A percentile compares a stretch with the other conserved stretches of the same genome.
phyloP scores from a whole-genome alignment of 64 coral and sea anemone genomes.

The Acropora tenuis region DNA sequence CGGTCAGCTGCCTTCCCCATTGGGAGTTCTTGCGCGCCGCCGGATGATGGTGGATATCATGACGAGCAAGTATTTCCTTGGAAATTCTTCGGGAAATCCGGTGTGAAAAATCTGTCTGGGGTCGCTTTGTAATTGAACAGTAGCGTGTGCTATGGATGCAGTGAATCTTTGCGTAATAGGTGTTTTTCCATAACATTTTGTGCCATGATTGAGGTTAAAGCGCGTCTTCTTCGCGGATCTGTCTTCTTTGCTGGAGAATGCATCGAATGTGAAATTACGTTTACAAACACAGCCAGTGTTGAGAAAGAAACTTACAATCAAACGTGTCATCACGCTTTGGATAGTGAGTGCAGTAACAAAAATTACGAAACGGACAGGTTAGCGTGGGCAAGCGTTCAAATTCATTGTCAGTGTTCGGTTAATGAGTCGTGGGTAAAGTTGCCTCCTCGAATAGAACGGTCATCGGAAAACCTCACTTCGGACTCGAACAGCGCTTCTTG shows the following conservation, averaged over 20 bases:
- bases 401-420: slow-evolving; percentile 97
- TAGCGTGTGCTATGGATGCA: slow-evolving; percentile 9
- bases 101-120: background rate
- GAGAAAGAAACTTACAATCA: slow-evolving; percentile 11
- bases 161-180: background rate
- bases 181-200: slow-evolving; percentile 1
- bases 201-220: slow-evolving; percentile 95
- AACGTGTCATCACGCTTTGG: slow-evolving; percentile 31
- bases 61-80: background rate
- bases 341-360: slow-evolving; percentile 26
- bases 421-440: slow-evolving; percentile 79
- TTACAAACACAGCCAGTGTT: slow-evolving; percentile 68
- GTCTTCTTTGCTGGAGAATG: slow-evolving; percentile 93
- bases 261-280: slow-evolving; percentile 91
- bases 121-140: background rate
- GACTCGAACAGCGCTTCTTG: slow-evolving; percentile 39
- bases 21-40: background rate
- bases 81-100: slow-evolving; percentile 23
- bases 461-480: slow-evolving; percentile 27
- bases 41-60: slow-evolving; percentile 9
- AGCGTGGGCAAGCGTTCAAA: slow-evolving; percentile 97
- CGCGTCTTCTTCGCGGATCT: slow-evolving; percentile 83
- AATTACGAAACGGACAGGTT: slow-evolving; percentile 72
- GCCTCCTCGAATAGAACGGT: slow-evolving; percentile 51
- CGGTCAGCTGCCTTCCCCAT: background rate